A percentile compares a stretch with the other conserved stretches of the same genome.
These are phyloP conservation scores for Petrolisthes cinctipes DNA, from an alignment of 2,888 invertebrate genomes.

Conservation along the genomic window DNA sequence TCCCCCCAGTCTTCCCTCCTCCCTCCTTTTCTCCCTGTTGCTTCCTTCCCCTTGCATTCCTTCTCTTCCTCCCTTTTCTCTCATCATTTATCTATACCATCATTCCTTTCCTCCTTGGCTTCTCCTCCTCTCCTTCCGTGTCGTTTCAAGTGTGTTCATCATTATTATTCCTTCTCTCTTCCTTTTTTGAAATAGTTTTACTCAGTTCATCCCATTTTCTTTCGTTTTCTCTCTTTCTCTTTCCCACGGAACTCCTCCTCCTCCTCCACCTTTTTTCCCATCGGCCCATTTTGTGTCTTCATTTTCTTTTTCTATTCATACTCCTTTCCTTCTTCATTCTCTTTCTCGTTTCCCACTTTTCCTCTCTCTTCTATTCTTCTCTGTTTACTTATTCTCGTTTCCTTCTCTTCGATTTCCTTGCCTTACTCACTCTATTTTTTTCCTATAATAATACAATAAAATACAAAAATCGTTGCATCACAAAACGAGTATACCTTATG, in stretches of 20 bases:
- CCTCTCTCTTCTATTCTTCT: background rate
- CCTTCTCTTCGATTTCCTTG: background rate
- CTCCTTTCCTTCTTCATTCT: background rate
- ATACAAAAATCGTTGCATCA: background rate
- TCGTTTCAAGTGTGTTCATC: background rate
- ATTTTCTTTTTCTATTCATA: background rate
- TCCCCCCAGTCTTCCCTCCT: slow-evolving; percentile 1
- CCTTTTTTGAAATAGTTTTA: background rate
- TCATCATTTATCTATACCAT: background rate
- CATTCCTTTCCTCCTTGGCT: background rate
- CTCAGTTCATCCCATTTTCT: background rate
- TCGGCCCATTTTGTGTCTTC: background rate
- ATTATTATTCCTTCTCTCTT: background rate
- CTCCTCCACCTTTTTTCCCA: background rate
- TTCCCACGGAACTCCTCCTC: background rate
- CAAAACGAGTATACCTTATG: background rate
- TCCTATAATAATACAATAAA: background rate
- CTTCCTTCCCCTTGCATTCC: background rate
- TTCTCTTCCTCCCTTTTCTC: background rate
- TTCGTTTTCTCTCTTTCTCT: background rate
- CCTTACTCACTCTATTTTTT: background rate
- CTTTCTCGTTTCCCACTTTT: background rate
- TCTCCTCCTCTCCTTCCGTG: background rate
- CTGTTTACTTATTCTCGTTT: background rate
- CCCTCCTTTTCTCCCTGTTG: background rate